These are phyloP conservation scores for Rhagonycha lutea DNA, from an alignment of 2,888 invertebrate genomes.

Conservation along the genomic window DNA sequence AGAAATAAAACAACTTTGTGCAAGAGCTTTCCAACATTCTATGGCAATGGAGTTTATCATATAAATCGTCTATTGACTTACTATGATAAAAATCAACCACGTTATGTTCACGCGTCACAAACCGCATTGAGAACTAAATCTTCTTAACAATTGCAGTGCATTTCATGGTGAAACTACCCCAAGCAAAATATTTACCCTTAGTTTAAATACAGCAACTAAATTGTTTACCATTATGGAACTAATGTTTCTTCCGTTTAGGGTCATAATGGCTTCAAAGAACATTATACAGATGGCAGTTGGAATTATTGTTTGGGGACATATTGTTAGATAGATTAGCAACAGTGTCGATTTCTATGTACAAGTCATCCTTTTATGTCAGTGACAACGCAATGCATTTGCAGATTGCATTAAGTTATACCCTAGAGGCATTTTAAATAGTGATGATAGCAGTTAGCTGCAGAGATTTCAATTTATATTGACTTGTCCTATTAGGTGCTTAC, in stretches of 20 bases:
- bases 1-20: neutral
- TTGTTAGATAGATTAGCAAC: conserved; percentile 30
- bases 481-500: conserved; percentile 10
- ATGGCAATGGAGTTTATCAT: neutral
- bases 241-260: conserved; percentile 1
- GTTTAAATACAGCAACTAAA: neutral
- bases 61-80: neutral
- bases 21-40: neutral
- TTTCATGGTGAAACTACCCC: conserved; percentile 23
- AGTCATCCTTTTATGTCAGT: conserved; percentile 27
- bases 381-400: conserved; percentile 23
- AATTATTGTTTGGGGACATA: conserved; percentile 19
- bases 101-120: conserved; percentile 28
- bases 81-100: conserved; percentile 4
- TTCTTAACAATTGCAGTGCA: conserved; percentile 19
- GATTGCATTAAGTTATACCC: conserved; percentile 24
- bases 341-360: conserved; percentile 27
- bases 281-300: conserved; percentile 16
- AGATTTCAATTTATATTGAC: conserved; percentile 21
- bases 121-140: conserved; percentile 22
- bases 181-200: conserved; percentile 23
- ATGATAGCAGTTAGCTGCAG: conserved; percentile 9
- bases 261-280: conserved; percentile 8
- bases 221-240: neutral
- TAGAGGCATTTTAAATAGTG: conserved; percentile 20